phyloP scores from a whole-genome alignment of 37 sponge, comb jelly and placozoan genomes.

The Cladorhizidae sp. region DNA sequence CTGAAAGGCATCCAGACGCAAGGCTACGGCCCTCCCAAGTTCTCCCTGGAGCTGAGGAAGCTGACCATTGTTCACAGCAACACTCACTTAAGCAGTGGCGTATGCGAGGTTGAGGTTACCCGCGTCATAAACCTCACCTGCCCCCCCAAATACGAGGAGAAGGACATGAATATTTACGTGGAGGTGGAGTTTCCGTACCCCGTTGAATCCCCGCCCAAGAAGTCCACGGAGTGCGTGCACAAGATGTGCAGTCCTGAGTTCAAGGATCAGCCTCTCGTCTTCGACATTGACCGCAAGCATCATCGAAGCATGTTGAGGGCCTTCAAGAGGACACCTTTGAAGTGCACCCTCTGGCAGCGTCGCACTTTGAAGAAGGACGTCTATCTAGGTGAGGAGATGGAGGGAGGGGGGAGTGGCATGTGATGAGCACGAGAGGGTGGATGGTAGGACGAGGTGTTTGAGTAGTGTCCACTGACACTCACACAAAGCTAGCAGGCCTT shows the following conservation, averaged over 20 bases:
- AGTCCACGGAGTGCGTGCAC: conserved; percentile 39
- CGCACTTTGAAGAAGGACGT: conserved; percentile 62
- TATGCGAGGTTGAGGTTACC: conserved; percentile 78
- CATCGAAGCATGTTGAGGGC: conserved; percentile 56
- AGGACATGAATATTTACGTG: conserved; percentile 83
- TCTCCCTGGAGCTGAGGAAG: conserved; percentile 88
- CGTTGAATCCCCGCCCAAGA: conserved; percentile 55
- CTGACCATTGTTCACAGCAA: conserved; percentile 73
- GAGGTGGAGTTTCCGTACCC: conserved; percentile 92
- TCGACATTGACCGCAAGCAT: conserved; percentile 86
- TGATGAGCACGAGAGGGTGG: no score
- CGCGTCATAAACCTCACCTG: conserved; percentile 58
- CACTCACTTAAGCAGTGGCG: conserved; percentile 61
- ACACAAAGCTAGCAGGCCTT: no score
- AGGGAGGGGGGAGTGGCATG: no score
- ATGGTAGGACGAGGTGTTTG: no score
- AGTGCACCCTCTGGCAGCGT: conserved; percentile 56
- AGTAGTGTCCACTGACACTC: no score
- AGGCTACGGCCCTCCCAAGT: conserved; percentile 72
- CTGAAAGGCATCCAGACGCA: conserved; percentile 74
- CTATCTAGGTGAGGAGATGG: conserved; percentile 26
- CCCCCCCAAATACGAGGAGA: conserved; percentile 66
- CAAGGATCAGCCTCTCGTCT: conserved; percentile 19
- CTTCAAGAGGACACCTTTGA: conserved; percentile 78
- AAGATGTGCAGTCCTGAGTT: conserved; percentile 73